phyloP scores from a whole-genome alignment of 2,113 vertebrate species.

The Perca flavescens region DNA sequence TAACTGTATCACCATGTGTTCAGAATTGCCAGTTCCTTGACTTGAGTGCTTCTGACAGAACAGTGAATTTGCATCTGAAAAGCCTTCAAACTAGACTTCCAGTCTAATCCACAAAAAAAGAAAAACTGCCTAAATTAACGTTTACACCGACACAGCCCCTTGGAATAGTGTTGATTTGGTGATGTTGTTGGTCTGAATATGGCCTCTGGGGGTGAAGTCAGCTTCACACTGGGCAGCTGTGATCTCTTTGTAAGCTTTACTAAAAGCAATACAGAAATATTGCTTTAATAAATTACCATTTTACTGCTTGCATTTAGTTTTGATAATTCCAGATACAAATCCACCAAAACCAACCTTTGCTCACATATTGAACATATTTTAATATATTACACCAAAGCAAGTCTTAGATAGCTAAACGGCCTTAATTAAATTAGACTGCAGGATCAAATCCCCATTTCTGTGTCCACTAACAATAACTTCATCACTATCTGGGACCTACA shows the following conservation, averaged over 20 bases:
- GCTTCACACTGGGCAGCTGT: constrained; percentile 5
- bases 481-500: constrained; percentile 62
- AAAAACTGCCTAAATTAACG: too few species aligned
- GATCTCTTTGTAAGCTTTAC: not conserved
- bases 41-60: constrained; percentile 12
- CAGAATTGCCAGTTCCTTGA: not conserved
- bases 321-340: constrained; percentile 16
- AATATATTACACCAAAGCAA: constrained; percentile 41
- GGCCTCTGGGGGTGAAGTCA: constrained; percentile 39
- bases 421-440: constrained; percentile 67
- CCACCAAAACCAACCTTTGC: not conserved
- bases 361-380: constrained; percentile 18
- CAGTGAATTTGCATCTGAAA: constrained; percentile 32
- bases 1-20: constrained; percentile 9
- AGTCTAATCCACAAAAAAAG: too few species aligned
- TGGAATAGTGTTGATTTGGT: constrained; percentile 16
- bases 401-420: constrained; percentile 31
- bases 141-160: constrained; percentile 17
- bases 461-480: constrained; percentile 72
- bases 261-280: constrained; percentile 13
- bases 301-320: constrained; percentile 9
- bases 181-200: constrained; percentile 17
- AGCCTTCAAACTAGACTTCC: constrained; percentile 25
- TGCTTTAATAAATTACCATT: constrained; percentile 19
- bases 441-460: constrained; percentile 62